These are phyloP conservation scores for Nephila pilipes DNA, from an alignment of 1,140 invertebrate species.

Conservation along the genomic window DNA sequence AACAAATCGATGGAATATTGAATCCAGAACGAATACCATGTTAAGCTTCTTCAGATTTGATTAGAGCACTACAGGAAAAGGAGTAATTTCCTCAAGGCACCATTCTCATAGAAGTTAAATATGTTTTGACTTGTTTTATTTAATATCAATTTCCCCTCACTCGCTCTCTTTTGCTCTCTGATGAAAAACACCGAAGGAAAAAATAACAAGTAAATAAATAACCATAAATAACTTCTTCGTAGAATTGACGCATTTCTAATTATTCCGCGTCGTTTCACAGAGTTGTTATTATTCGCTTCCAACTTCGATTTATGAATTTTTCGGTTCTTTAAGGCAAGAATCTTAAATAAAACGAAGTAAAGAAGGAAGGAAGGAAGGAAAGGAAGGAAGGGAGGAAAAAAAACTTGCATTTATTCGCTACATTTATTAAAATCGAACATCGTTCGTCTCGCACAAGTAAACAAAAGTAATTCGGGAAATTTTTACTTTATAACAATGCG, in stretches of 20 bases:
- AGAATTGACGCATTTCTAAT: constrained; percentile 72
- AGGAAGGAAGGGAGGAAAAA: constrained; percentile 29
- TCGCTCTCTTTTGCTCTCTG: too few species aligned
- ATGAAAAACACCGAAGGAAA: not conserved
- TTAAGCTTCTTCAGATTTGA: not conserved
- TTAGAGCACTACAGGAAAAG: constrained; percentile 21
- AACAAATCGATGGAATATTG: not conserved
- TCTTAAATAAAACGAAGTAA: constrained; percentile 31
- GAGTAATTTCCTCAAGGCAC: constrained; percentile 34
- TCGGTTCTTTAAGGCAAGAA: constrained; percentile 50
- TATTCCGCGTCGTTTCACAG: constrained; percentile 65
- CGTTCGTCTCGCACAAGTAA: constrained; percentile 66
- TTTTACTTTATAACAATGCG: constrained; percentile 58
- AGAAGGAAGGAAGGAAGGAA: constrained; percentile 18
- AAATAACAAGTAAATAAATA: not conserved
- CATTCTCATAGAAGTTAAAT: not conserved
- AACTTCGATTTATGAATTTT: constrained; percentile 74
- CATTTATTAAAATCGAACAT: constrained; percentile 75
- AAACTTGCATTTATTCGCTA: constrained; percentile 66
- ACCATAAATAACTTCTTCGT: constrained; percentile 62
- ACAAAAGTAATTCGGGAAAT: constrained; percentile 63
- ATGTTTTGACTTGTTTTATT: constrained; percentile 43
- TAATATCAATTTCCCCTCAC: constrained; percentile 58
- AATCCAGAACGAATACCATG: not conserved
- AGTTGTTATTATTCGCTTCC: constrained; percentile 58